phyloP scores from a whole-genome alignment of 53 echinoderm and acorn worm species.

The Patiria pectinifera region DNA sequence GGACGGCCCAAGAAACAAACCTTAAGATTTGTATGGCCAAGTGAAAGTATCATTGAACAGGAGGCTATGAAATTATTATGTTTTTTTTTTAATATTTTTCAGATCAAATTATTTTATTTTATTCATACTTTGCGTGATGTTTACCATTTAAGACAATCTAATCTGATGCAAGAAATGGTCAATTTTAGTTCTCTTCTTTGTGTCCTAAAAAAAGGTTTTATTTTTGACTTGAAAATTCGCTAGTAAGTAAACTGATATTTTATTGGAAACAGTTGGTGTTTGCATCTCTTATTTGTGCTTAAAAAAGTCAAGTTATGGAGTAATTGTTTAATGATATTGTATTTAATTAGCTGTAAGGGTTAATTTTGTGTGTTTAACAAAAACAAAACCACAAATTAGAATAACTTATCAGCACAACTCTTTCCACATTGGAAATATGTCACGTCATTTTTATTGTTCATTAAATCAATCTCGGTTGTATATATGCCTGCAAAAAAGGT shows the following conservation, averaged over 20 bases:
- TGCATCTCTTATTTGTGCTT: neutral
- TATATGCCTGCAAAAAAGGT: neutral
- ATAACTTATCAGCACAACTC: neutral
- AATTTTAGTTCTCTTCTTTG: neutral
- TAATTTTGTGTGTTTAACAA: neutral
- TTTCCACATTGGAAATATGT: neutral
- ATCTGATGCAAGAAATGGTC: neutral
- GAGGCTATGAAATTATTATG: neutral
- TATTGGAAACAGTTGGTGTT: neutral
- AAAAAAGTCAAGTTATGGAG: neutral
- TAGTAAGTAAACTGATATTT: neutral
- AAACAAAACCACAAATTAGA: neutral
- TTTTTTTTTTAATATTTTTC: constrained; percentile 8
- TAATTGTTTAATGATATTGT: neutral
- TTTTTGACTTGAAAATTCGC: neutral
- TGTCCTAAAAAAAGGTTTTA: neutral
- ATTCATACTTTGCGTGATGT: neutral
- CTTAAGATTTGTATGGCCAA: neutral
- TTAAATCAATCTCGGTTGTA: neutral
- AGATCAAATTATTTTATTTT: neutral
- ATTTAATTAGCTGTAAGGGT: constrained; percentile 5
- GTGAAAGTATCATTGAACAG: neutral
- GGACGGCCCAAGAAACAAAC: neutral
- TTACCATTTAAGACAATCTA: neutral
- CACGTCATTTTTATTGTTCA: neutral